Percentiles rank a stretch among this genome's conserved stretches.
Conservation (phyloP, 1,140 invertebrate species). For the Chlorops oryzae region DNA sequence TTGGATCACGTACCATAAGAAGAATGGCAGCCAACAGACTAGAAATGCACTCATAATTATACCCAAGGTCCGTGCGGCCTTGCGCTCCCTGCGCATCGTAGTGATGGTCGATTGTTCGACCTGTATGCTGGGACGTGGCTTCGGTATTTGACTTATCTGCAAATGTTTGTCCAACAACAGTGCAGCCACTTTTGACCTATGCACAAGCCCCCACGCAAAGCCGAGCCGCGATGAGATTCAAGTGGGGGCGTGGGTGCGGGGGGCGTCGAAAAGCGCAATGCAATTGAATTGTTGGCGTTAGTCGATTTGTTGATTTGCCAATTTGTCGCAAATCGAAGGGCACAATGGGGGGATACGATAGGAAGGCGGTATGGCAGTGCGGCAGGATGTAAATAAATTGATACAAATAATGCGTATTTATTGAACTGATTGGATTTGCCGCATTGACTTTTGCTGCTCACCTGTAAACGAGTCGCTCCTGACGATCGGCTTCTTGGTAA, state of each 20-base stretch:
- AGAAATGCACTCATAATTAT: slow-evolving; percentile 94
- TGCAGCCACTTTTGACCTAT: slow-evolving; percentile 80
- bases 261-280: too few relatives aligned
- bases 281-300: too few relatives aligned
- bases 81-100: slow-evolving; percentile 85
- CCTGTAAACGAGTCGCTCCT: slow-evolving; percentile 86
- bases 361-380: neutral
- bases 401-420: slow-evolving; percentile 21
- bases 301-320: too few relatives aligned
- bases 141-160: slow-evolving; percentile 77
- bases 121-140: slow-evolving; percentile 58
- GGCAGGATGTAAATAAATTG: slow-evolving; percentile 28
- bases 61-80: slow-evolving; percentile 88
- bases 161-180: slow-evolving; percentile 78
- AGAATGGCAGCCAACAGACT: slow-evolving; percentile 92
- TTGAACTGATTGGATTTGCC: slow-evolving; percentile 10
- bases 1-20: slow-evolving; percentile 63
- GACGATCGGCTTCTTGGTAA: slow-evolving; percentile 82
- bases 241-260: too few relatives aligned
- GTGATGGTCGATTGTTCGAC: slow-evolving; percentile 59
- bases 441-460: slow-evolving; percentile 46
- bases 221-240: too few relatives aligned
- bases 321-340: too few relatives aligned
- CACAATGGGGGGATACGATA: too few relatives aligned
- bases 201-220: too few relatives aligned